Conservation (phyloP, 30 jellyfish, hydroid and myxozoan species). For the Phacellophora camtschatica region DNA sequence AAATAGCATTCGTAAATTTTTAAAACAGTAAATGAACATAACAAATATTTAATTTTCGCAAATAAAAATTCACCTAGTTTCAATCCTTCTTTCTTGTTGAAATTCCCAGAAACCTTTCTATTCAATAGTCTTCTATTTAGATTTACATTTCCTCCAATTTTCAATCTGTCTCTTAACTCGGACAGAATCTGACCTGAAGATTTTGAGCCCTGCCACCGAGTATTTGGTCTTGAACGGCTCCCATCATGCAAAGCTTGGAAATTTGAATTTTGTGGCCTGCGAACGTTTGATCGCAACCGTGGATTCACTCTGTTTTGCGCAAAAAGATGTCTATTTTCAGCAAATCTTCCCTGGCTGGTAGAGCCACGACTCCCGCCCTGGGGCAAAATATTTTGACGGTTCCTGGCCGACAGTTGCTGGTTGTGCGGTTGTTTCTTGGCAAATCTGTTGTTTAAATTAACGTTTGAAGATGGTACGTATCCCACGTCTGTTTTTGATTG, state of each 20-base stretch:
- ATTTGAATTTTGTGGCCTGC: neutral
- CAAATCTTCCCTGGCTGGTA: neutral
- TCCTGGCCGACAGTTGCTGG: neutral
- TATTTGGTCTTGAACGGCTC: neutral
- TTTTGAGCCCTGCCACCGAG: neutral
- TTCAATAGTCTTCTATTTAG: neutral
- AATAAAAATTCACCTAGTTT: slow-evolving; percentile 9
- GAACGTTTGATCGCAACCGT: too few species aligned
- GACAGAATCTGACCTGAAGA: neutral
- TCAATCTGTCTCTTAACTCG: neutral
- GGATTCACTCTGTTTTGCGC: too few species aligned
- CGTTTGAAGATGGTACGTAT: neutral
- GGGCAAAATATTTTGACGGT: neutral
- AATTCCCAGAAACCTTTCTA: neutral
- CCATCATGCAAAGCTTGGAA: neutral
- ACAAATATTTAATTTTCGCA: neutral
- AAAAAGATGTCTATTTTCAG: neutral
- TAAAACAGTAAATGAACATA: neutral
- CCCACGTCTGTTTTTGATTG: neutral
- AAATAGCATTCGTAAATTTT: too few species aligned
- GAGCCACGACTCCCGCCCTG: neutral
- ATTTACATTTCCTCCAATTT: neutral
- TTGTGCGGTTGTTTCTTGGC: neutral
- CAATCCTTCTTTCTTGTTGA: slow-evolving; percentile 6
- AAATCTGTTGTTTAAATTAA: neutral